Conservation (phyloP, 2,888 invertebrate genomes). For the Dasypolia templi region DNA sequence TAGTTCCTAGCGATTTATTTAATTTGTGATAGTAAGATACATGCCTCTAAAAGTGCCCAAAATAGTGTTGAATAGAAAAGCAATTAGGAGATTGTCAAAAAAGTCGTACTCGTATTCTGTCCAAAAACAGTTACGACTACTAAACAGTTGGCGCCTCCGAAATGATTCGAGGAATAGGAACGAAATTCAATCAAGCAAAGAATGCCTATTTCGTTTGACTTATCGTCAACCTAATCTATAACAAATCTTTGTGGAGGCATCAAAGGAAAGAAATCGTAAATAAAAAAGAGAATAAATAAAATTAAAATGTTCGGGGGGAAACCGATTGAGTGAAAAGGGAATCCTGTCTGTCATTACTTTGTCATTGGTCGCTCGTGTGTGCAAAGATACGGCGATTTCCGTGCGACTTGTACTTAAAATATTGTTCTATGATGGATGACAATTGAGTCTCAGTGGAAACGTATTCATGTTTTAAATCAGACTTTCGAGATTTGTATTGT, state of each 20-base stretch:
- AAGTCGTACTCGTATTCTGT: conserved; percentile 18
- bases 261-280: conserved; percentile 41
- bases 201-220: conserved; percentile 44
- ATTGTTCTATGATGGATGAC: conserved; percentile 37
- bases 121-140: conserved; percentile 25
- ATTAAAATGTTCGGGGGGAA: conserved; percentile 61
- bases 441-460: conserved; percentile 33
- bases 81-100: conserved; percentile 31
- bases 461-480: conserved; percentile 44
- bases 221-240: conserved; percentile 43
- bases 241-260: conserved; percentile 46
- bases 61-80: conserved; percentile 18
- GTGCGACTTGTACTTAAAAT: conserved; percentile 56
- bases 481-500: not conserved
- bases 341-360: conserved; percentile 65
- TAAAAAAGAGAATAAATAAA: conserved; percentile 58
- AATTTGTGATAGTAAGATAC: not conserved
- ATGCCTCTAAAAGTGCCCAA: not conserved
- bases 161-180: conserved; percentile 30
- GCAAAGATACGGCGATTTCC: conserved; percentile 63
- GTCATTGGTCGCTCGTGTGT: conserved; percentile 69
- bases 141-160: not conserved
- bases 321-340: conserved; percentile 58
- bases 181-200: conserved; percentile 53
- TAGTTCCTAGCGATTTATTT: not conserved